These are phyloP conservation scores for Pachyramphus minor DNA, from an alignment of 2,113 vertebrate species.

Conservation along the genomic window DNA sequence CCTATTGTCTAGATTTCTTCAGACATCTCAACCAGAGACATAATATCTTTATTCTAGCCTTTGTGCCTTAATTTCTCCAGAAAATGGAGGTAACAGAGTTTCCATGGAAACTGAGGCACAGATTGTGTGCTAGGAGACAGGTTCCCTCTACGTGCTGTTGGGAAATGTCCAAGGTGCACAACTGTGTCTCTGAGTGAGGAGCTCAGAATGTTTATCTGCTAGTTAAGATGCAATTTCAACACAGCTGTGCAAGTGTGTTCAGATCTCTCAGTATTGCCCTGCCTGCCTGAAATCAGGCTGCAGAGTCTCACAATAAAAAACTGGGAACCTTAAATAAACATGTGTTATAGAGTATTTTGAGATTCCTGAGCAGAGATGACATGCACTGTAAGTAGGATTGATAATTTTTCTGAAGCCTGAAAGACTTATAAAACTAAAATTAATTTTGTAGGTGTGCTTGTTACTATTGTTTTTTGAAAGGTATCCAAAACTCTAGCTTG, in stretches of 20 bases:
- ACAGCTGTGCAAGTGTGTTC: constrained; percentile 36
- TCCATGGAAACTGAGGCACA: constrained; percentile 67
- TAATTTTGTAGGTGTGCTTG: not conserved
- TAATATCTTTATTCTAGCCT: not conserved
- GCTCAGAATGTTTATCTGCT: constrained; percentile 40
- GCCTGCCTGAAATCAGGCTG: not conserved
- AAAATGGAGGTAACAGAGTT: not conserved
- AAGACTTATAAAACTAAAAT: not conserved
- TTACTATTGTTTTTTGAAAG: not conserved
- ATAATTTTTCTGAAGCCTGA: not conserved
- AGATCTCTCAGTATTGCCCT: not conserved
- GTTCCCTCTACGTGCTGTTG: not conserved
- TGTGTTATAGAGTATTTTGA: not conserved
- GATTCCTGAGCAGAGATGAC: not conserved
- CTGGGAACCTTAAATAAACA: not conserved
- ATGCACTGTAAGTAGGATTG: not conserved
- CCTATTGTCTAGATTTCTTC: not conserved
- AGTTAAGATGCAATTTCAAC: constrained; percentile 22
- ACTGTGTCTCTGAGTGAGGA: not conserved
- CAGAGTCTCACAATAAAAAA: not conserved
- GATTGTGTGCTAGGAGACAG: constrained; percentile 10
- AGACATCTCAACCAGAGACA: not conserved
- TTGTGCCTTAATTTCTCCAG: not conserved
- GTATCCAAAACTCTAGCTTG: not conserved
- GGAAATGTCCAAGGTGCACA: constrained; percentile 30